Base-by-base conservation (phyloP, 2,888 invertebrate species). In the Aphodius granarius region DNA sequence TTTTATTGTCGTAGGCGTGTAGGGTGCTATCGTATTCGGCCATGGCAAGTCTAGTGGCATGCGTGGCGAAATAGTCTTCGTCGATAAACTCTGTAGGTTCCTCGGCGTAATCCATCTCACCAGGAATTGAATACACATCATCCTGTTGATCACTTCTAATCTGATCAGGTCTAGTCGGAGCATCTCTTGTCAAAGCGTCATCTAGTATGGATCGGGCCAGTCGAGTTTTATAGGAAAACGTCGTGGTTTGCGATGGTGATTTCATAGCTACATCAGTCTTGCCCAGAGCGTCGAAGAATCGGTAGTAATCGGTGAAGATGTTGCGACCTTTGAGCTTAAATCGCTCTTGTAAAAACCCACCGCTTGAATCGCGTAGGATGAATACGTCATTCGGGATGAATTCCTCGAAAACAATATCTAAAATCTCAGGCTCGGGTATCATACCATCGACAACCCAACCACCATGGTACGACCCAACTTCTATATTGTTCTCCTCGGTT, bases 381-480 rank as follows among this genome's bases (percentile, higher is more conserved):
- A 92, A 85, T 0, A 90, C 87, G 79, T 91, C 88, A 82, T 92
- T 90, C 19, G 91, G 90, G 18, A 88, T 80, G 73, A 88, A 83
- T 77, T 89, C 87, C 3, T 86, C 84, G 23, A 87, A 86, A 13
- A 93, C 82, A 76, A 84, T 84, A 70, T 83, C 83, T 88, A 92
- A 89, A 81, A 88, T 86, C 77, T 89, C 88, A 15, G 87, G 77
- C 78, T 90, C 87, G 19, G 88, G 83, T 20, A 89, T 88, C 84
- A 92, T 89, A 0, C 89, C 91, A 82, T 92, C 92, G 73, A 93
- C 85, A 78, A 93, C 89, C 88, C 90, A 93, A 79, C 90, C 90
- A 18, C 89, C 89, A 82, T 75, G 77, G 21, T 77, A 88, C 75
- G 84, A 81, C 73, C 86, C 83, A 74, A 82, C 74, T 80, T 84